phyloP scores from a whole-genome alignment of 1,140 invertebrate species.

The Tachypleus tridentatus region DNA sequence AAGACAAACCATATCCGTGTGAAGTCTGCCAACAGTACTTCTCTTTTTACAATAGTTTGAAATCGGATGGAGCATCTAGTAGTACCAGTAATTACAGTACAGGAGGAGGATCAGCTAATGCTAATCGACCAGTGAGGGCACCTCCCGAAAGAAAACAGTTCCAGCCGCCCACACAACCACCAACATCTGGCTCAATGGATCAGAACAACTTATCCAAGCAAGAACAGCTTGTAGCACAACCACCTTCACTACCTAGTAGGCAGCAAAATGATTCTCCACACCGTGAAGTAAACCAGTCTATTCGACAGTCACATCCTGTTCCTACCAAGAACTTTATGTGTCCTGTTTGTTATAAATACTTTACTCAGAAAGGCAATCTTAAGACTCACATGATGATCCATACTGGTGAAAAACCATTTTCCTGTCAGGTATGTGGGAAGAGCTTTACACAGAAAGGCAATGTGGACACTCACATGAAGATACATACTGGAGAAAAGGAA shows the following conservation, averaged over 20 bases:
- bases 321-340: slow-evolving; percentile 27
- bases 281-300: too few relatives aligned
- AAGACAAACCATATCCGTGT: slow-evolving; percentile 23
- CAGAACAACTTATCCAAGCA: slow-evolving; percentile 5
- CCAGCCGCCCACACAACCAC: slow-evolving; percentile 9
- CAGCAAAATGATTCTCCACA: slow-evolving; percentile 5
- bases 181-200: slow-evolving; percentile 9
- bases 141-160: slow-evolving; percentile 18
- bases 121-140: slow-evolving; percentile 15
- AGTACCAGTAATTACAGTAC: slow-evolving; percentile 7
- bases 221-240: background rate
- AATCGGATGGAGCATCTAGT: slow-evolving; percentile 19
- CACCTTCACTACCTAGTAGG: slow-evolving; percentile 11
- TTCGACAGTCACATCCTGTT: slow-evolving; percentile 1
- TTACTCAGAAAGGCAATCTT: slow-evolving; percentile 30
- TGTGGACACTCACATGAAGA: slow-evolving; percentile 31
- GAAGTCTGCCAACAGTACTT: slow-evolving; percentile 23
- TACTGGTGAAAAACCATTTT: slow-evolving; percentile 37
- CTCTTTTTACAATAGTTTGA: slow-evolving; percentile 10
- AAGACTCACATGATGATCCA: slow-evolving; percentile 49
- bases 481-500: slow-evolving; percentile 29
- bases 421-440: slow-evolving; percentile 34
- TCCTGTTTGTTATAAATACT: slow-evolving; percentile 26
- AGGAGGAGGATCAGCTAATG: slow-evolving; percentile 2
- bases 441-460: slow-evolving; percentile 31